These are phyloP conservation scores for Apotomis turbidana DNA, from an alignment of 2,888 invertebrate species.

Conservation along the genomic window DNA sequence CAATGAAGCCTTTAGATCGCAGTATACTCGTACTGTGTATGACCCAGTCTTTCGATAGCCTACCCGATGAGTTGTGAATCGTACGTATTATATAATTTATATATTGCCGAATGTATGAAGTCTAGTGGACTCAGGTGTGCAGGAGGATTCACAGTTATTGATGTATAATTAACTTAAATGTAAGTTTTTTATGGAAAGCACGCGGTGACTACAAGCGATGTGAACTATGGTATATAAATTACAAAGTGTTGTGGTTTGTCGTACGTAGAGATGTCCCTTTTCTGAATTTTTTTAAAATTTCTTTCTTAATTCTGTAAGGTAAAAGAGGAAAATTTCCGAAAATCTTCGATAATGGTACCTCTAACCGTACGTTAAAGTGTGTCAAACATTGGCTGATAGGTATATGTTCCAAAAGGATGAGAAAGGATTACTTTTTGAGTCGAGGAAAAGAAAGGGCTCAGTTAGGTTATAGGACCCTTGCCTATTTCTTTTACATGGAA, in stretches of 20 bases:
- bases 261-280: not conserved
- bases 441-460: no score
- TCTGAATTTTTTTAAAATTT: no score
- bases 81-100: not conserved
- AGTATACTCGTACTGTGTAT: not conserved
- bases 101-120: conserved; percentile 17
- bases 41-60: conserved; percentile 1
- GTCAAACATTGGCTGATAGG: no score
- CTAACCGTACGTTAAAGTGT: no score
- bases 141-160: conserved; percentile 7
- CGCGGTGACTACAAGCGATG: conserved; percentile 29
- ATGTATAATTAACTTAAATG: conserved; percentile 23
- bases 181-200: conserved; percentile 38
- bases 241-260: not conserved
- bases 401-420: no score
- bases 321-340: no score
- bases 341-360: no score
- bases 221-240: conserved; percentile 29
- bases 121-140: conserved; percentile 5
- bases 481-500: no score
- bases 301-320: no score
- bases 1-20: not conserved
- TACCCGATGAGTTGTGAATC: not conserved
- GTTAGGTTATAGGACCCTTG: no score
- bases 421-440: no score